Percentiles rank a stretch among this genome's conserved stretches.
phyloP scores from a whole-genome alignment of 2,113 vertebrate genomes.

The Chauna torquata region DNA sequence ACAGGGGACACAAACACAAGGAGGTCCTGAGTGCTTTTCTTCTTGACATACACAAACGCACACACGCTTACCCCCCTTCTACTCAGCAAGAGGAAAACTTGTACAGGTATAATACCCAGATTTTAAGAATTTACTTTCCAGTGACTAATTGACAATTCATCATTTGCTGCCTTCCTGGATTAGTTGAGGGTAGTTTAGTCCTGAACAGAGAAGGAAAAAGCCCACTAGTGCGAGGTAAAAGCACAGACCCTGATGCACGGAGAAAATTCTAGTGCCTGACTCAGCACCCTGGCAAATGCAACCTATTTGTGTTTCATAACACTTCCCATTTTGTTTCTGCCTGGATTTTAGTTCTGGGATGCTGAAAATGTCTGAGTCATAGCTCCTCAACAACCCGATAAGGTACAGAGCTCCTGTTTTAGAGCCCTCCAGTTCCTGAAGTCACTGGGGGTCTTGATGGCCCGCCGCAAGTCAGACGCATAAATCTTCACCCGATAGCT shows the following conservation, averaged over 20 bases:
- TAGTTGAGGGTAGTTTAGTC: background rate
- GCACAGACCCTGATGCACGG: background rate
- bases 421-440: background rate
- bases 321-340: background rate
- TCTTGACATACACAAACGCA: fast-evolving
- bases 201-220: background rate
- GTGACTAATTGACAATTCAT: no score
- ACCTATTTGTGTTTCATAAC: background rate
- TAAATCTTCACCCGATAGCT: background rate
- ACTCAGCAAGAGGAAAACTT: background rate
- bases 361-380: background rate
- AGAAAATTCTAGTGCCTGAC: slow-evolving; percentile 44
- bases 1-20: background rate
- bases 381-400: background rate
- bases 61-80: background rate
- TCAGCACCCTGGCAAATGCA: background rate
- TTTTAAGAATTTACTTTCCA: background rate
- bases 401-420: fast-evolving
- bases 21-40: background rate
- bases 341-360: background rate
- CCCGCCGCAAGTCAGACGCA: background rate
- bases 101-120: fast-evolving
- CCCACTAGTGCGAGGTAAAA: fast-evolving
- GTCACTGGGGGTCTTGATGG: fast-evolving
- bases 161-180: background rate